Conservation (phyloP, 2,797 vertebrate genomes). For the Poeciliopsis turneri region DNA sequence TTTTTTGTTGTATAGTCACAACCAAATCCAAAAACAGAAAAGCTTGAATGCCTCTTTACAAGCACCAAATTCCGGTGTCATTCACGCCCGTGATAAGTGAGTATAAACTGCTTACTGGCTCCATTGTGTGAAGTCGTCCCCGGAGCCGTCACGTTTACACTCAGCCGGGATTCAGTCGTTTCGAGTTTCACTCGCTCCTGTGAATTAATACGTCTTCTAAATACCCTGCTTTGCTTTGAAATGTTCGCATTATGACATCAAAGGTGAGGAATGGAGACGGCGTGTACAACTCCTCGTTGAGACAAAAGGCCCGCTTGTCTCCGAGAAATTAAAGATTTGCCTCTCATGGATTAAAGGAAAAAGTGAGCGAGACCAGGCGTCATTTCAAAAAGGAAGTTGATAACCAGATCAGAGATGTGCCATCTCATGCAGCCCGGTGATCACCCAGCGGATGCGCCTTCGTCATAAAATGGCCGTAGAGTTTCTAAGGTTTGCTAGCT, state of each 20-base stretch:
- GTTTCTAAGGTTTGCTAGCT: conserved; percentile 11
- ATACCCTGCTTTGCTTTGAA: conserved; percentile 4
- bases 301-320: neutral
- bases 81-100: neutral
- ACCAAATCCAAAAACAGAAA: neutral
- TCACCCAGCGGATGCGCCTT: neutral
- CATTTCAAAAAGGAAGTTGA: neutral
- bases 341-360: conserved; percentile 1
- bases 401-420: neutral
- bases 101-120: neutral
- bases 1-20: neutral
- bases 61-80: neutral
- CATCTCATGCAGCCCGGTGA: neutral
- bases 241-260: conserved; percentile 4
- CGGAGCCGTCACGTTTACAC: conserved; percentile 20
- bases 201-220: conserved; percentile 14
- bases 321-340: neutral
- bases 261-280: neutral
- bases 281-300: neutral
- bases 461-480: conserved; percentile 39
- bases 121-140: conserved; percentile 25
- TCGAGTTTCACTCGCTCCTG: conserved; percentile 9
- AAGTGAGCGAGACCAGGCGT: neutral
- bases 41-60: neutral
- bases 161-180: conserved; percentile 24